Conservation (phyloP, 2,113 vertebrate species). For the Pelodiscus sinensis region DNA sequence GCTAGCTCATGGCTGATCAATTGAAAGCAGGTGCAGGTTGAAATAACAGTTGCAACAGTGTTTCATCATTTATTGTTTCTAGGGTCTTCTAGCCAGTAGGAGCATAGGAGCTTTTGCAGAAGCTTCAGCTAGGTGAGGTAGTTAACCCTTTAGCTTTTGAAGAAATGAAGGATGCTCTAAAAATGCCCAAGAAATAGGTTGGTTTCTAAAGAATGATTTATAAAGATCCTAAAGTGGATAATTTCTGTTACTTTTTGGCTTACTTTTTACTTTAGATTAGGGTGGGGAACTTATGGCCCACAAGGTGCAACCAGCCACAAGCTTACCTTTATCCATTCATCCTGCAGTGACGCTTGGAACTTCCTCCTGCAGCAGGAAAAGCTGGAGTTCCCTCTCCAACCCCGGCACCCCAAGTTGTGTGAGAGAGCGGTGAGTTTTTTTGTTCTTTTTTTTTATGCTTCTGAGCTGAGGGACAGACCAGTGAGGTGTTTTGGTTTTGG, state of each 20-base stretch:
- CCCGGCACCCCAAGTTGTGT: no score
- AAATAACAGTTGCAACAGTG: neutral
- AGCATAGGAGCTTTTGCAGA: neutral
- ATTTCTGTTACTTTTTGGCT: neutral
- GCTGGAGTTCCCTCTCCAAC: no score
- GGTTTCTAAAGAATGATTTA: neutral
- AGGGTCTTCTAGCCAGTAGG: neutral
- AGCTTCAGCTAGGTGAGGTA: neutral
- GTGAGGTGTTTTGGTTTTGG: no score
- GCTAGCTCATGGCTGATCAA: neutral
- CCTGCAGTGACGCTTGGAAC: no score
- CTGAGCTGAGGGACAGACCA: no score
- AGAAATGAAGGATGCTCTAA: accelerated
- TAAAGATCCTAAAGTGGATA: neutral
- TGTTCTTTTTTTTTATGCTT: no score
- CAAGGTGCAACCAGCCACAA: no score
- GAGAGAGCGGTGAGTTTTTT: no score
- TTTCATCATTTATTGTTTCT: neutral
- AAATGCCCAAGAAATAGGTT: neutral
- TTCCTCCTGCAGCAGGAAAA: no score
- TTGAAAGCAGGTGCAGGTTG: neutral
- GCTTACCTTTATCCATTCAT: no score
- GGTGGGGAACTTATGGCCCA: no score
- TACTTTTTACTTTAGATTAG: neutral
- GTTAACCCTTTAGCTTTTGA: neutral